Conservation (phyloP, 2,113 vertebrate genomes). For the Protomyctophum bolini region DNA sequence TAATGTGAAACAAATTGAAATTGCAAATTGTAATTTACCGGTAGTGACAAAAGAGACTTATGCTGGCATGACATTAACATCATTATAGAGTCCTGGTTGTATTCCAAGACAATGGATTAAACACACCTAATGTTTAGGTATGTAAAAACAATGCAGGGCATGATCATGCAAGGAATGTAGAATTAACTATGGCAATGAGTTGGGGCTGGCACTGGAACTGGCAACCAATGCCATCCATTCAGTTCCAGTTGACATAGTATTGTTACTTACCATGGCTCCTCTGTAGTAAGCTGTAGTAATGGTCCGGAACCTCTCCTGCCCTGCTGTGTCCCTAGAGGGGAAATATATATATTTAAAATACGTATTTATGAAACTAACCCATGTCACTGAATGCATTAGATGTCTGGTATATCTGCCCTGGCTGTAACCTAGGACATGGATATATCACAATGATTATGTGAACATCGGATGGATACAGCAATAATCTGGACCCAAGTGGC, state of each 20-base stretch:
- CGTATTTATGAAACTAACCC: not conserved
- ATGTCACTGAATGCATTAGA: not conserved
- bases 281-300: constrained; percentile 97
- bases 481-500: too few species aligned
- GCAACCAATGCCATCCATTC: not conserved
- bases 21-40: too few species aligned
- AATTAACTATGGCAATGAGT: not conserved
- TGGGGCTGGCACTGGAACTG: not conserved
- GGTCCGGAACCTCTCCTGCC: constrained; percentile 94
- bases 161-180: constrained; percentile 6
- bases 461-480: too few species aligned
- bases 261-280: constrained; percentile 89
- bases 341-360: constrained; percentile 9
- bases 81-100: constrained; percentile 18
- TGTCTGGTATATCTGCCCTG: not conserved
- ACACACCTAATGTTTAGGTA: not conserved
- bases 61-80: constrained; percentile 17
- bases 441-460: too few species aligned
- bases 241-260: not conserved
- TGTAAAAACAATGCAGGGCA: constrained; percentile 31
- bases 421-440: too few species aligned
- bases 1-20: not conserved
- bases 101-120: not conserved
- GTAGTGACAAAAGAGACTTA: not conserved
- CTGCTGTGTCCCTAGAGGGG: constrained; percentile 89